phyloP scores from a whole-genome alignment of 2,113 vertebrate genomes.

The Rhabdomys dilectus region DNA sequence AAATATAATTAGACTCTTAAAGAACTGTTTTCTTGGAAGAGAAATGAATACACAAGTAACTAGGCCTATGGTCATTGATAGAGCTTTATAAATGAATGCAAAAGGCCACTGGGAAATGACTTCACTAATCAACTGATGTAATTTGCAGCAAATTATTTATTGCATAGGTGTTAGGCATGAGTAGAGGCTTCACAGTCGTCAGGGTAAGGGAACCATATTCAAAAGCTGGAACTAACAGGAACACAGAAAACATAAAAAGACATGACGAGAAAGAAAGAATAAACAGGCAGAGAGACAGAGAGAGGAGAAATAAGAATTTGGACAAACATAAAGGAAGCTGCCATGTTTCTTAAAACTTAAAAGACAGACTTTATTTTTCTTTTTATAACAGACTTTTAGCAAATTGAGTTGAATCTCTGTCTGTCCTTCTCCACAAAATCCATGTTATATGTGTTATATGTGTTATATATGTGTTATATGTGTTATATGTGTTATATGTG shows the following conservation, averaged over 20 bases:
- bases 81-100: neutral
- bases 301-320: neutral
- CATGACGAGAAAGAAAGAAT: too few species aligned
- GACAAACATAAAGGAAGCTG: neutral
- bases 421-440: accelerated
- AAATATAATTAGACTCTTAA: neutral
- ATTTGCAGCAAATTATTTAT: neutral
- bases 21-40: neutral
- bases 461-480: accelerated
- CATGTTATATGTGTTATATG: accelerated
- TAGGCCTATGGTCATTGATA: neutral
- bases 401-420: neutral
- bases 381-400: neutral
- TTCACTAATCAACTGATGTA: neutral
- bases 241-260: neutral
- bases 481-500: accelerated
- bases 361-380: neutral
- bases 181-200: neutral
- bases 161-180: neutral
- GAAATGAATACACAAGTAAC: neutral
- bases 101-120: neutral
- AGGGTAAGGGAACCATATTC: neutral
- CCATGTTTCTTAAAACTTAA: neutral
- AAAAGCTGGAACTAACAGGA: too few species aligned
- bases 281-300: neutral